Evolutionary conservation across 2,113 vertebrate genomes (phyloP), one percentile per base, ranked within the genome.

Genomic region (Aythya baeri): DNA sequence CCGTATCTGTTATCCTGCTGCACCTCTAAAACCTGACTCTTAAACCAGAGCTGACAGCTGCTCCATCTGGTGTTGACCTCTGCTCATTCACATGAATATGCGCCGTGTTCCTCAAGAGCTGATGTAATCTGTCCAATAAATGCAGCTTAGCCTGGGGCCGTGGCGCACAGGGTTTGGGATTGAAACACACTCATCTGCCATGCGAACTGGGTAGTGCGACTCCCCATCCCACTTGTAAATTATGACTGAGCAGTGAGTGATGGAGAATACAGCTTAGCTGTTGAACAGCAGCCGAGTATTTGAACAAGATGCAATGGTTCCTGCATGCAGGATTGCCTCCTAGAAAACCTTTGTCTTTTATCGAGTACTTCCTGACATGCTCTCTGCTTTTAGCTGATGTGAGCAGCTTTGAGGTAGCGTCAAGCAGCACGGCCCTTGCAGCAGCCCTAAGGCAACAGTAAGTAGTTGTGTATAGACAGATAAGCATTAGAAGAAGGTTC

Each of bases 51-150:
- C n/a, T 82, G 94, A 90, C 91, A 86, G 95, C 92, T 54, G 4
- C 63, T 57, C 82, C 70, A n/a, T 87, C 73, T 94, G 92, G 25
- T 89, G 61, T 65, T 93, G 96, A 81, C 92, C 85, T 91, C 89
- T 62, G 90, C 91, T 73, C 2, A 1, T 83, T 86, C 23, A 17
- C 55, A 55, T 16, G 85, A 76, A 4, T 49, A 55, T 65, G 65
- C 38, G 59, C 46, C 15, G 34, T 34, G 68, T 87, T 88, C 79
- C 62, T 78, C 17, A 36, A 26, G 44, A 91, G 88, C 85, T 72
- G 66, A 57, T 71, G 58, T 18, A 65, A 59, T 77, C 29, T 67
- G 88, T 68, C 74, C 81, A 22, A 4, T 22, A 7, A 18, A 2
- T 0, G 0, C 68, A n/a, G 58, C 25, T 36, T 94, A 1, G 32